Percentiles rank a stretch among this genome's conserved stretches.
Conservation (phyloP, 2,888 invertebrate genomes). For the Bhutanitis thaidina region DNA sequence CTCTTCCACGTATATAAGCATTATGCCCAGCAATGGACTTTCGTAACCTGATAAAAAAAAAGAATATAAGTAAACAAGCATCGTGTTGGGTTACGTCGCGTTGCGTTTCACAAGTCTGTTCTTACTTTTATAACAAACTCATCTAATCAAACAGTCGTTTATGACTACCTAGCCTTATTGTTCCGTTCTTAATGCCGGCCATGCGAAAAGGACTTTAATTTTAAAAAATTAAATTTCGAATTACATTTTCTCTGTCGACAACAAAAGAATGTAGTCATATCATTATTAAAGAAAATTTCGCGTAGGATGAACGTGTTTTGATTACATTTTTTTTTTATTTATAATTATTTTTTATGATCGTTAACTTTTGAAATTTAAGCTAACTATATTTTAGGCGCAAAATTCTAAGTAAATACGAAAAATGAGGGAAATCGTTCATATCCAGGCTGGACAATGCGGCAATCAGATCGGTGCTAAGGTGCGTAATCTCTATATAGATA, state of each 20-base stretch:
- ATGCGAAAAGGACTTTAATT: background rate
- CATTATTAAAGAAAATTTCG: slow-evolving; percentile 46
- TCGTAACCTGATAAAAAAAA: no score
- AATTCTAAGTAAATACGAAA: slow-evolving; percentile 52
- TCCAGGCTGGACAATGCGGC: slow-evolving; percentile 81
- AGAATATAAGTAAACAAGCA: no score
- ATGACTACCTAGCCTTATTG: no score
- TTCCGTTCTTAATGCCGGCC: no score
- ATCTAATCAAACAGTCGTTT: no score
- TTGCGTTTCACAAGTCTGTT: no score
- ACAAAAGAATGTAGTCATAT: slow-evolving; percentile 38
- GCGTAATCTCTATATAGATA: slow-evolving; percentile 31
- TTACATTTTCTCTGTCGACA: slow-evolving; percentile 20
- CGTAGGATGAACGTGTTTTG: slow-evolving; percentile 45
- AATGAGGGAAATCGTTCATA: slow-evolving; percentile 91
- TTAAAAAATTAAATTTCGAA: slow-evolving; percentile 26
- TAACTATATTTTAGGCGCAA: slow-evolving; percentile 38
- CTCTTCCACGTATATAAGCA: no score
- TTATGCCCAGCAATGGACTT: no score
- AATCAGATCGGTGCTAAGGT: slow-evolving; percentile 90
- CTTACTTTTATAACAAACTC: no score
- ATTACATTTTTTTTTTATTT: slow-evolving; percentile 28
- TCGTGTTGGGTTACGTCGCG: no score
- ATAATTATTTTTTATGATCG: slow-evolving; percentile 44
- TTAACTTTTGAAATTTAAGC: slow-evolving; percentile 39